Conservation (phyloP, 2,888 invertebrate species). For the Lasioglossum leucozonium region DNA sequence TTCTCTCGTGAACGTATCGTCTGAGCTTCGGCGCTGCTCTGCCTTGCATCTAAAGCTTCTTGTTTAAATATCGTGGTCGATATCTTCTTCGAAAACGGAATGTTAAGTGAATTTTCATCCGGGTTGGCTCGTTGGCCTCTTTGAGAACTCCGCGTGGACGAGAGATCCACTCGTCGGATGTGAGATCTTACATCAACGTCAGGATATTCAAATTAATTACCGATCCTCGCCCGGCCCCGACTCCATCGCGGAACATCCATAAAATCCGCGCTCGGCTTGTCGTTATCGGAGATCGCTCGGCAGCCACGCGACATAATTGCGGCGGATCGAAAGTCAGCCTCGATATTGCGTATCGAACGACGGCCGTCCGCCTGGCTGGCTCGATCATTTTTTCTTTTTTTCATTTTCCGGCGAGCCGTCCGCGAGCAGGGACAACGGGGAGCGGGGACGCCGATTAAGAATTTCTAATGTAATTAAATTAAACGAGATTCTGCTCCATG, state of each 20-base stretch:
- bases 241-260: not conserved
- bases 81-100: not conserved
- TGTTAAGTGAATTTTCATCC: not conserved
- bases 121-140: not conserved
- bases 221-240: not conserved
- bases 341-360: conserved; percentile 9
- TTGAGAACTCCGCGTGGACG: not conserved
- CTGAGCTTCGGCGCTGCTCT: not conserved
- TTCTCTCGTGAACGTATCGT: not conserved
- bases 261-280: not conserved
- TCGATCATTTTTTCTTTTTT: conserved; percentile 3
- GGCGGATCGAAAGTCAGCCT: not conserved
- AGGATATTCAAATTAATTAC: conserved; percentile 8
- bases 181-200: conserved; percentile 14
- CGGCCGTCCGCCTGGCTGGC: too few species aligned
- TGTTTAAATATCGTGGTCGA: not conserved
- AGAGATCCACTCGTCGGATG: conserved; percentile 1
- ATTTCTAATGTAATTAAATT: conserved; percentile 57
- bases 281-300: not conserved
- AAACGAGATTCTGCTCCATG: conserved; percentile 27
- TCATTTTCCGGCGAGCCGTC: not conserved
- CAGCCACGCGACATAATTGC: not conserved
- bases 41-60: not conserved
- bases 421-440: not conserved
- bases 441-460: conserved; percentile 31